These are phyloP conservation scores for Melinaea marsaeus DNA, from an alignment of 2,888 invertebrate genomes.

Conservation along the genomic window DNA sequence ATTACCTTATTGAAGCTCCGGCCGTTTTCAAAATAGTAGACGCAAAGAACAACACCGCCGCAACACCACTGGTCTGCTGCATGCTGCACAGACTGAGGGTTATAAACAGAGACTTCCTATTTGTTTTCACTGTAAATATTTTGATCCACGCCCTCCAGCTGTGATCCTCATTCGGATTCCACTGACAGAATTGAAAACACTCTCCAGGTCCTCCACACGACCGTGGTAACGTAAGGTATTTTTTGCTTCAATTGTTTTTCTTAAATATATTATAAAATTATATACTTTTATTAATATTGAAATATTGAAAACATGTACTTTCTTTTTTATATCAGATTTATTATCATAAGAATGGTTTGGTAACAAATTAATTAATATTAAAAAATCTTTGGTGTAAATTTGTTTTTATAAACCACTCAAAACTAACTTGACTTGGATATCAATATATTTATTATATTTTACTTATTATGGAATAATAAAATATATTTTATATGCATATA, in stretches of 20 bases:
- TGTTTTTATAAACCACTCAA: too few species aligned
- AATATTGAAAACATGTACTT: too few species aligned
- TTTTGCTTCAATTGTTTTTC: slow-evolving; percentile 44
- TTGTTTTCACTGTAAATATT: slow-evolving; percentile 47
- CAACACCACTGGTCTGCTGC: slow-evolving; percentile 43
- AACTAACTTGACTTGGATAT: too few species aligned
- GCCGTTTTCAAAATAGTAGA: slow-evolving; percentile 46
- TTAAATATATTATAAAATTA: slow-evolving; percentile 29
- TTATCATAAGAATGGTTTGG: too few species aligned
- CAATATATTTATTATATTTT: too few species aligned
- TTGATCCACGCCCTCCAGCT: slow-evolving; percentile 47
- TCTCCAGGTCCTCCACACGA: slow-evolving; percentile 42
- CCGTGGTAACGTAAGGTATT: slow-evolving; percentile 40
- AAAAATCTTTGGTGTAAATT: too few species aligned
- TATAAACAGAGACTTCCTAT: slow-evolving; percentile 44
- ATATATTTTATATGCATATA: neutral
- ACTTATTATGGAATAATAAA: too few species aligned
- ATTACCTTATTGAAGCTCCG: slow-evolving; percentile 41
- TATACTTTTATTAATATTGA: neutral
- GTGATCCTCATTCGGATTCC: slow-evolving; percentile 38
- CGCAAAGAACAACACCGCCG: slow-evolving; percentile 46
- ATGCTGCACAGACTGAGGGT: slow-evolving; percentile 41
- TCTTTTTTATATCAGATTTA: too few species aligned
- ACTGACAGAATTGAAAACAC: slow-evolving; percentile 42
- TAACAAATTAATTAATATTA: too few species aligned